Evolutionary conservation across 2,888 invertebrate genomes (phyloP).

Genomic region (Cantharis rufa): DNA sequence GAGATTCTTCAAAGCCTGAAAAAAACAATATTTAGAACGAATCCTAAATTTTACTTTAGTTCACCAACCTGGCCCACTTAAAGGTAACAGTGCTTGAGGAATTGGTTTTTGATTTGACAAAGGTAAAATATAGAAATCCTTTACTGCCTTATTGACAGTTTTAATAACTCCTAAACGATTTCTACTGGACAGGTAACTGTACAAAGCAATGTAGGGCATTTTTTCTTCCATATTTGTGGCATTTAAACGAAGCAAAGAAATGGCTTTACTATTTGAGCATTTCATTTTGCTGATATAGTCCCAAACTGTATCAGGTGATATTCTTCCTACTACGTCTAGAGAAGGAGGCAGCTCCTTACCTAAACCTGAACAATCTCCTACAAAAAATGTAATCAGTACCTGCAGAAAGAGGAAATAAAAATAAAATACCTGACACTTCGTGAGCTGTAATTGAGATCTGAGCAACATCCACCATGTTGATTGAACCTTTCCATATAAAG

Average conservation of each 20-base stretch:
- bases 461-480: slow-evolving; percentile 90
- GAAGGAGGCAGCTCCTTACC: slow-evolving; percentile 76
- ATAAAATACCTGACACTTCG: slow-evolving; percentile 62
- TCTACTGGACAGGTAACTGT: slow-evolving; percentile 85
- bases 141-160: slow-evolving; percentile 76
- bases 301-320: slow-evolving; percentile 88
- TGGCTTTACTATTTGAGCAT: slow-evolving; percentile 84
- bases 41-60: neutral
- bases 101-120: slow-evolving; percentile 74
- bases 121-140: slow-evolving; percentile 93
- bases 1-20: slow-evolving; percentile 69
- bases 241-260: slow-evolving; percentile 79
- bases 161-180: slow-evolving; percentile 85
- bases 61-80: slow-evolving; percentile 69
- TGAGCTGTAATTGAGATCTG: slow-evolving; percentile 83
- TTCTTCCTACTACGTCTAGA: slow-evolving; percentile 88
- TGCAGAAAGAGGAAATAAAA: neutral
- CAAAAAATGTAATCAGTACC: slow-evolving; percentile 42
- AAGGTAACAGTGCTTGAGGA: slow-evolving; percentile 69
- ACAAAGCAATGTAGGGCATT: slow-evolving; percentile 81
- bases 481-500: slow-evolving; percentile 75
- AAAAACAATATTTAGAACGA: neutral
- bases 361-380: slow-evolving; percentile 69
- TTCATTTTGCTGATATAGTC: slow-evolving; percentile 92
- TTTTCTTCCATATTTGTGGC: slow-evolving; percentile 84